Evolutionary conservation across 2,113 vertebrate genomes (phyloP).

Genomic region (Artemisiospiza belli): DNA sequence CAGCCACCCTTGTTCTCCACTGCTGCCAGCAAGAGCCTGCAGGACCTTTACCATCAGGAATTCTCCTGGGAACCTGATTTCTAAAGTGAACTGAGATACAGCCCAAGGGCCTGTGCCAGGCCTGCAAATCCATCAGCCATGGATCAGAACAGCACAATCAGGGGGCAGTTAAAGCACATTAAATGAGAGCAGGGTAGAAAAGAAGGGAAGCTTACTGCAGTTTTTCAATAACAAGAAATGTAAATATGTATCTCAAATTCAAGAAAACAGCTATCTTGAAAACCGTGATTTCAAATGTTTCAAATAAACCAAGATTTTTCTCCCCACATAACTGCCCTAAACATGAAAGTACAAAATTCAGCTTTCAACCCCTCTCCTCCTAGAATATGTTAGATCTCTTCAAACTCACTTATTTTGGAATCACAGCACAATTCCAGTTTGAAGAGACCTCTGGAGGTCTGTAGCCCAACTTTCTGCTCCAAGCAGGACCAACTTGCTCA

Average conservation of each 20-base stretch:
- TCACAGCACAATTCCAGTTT: not conserved
- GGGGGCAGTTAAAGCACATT: not conserved
- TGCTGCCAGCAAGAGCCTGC: not conserved
- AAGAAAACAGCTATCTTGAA: not conserved
- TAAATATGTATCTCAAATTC: not conserved
- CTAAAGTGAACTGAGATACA: not conserved
- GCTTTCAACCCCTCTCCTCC: not conserved
- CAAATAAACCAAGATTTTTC: not conserved
- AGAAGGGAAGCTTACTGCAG: not conserved
- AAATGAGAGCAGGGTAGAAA: not conserved
- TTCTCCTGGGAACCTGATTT: not conserved
- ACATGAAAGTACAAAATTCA: not conserved
- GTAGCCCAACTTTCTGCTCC: not conserved
- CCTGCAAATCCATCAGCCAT: not conserved
- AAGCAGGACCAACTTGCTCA: not conserved
- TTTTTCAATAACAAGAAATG: not conserved
- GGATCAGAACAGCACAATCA: not conserved
- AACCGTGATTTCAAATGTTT: not conserved
- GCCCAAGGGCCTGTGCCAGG: not conserved
- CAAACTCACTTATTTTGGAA: not conserved
- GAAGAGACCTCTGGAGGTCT: not conserved
- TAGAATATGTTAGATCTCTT: not conserved
- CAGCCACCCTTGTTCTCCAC: not conserved
- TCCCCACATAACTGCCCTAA: not conserved
- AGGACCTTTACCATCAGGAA: not conserved